phyloP scores from a whole-genome alignment of 2,113 vertebrate species.

The Petaurus breviceps region DNA sequence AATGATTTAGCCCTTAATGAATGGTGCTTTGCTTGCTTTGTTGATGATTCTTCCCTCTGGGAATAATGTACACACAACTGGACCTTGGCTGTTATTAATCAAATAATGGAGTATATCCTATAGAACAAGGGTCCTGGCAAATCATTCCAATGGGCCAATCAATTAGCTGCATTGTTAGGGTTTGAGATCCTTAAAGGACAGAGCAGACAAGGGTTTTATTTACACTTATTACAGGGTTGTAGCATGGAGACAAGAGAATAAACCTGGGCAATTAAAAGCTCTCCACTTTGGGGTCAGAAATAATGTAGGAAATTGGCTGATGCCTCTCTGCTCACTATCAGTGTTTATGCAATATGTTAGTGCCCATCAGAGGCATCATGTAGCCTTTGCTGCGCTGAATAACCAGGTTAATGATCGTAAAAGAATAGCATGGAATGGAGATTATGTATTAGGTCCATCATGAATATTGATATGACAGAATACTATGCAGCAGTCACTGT shows the following conservation, averaged over 20 bases:
- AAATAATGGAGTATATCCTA: background rate
- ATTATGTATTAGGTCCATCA: background rate
- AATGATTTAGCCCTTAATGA: background rate
- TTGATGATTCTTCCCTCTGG: background rate
- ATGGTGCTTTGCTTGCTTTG: background rate
- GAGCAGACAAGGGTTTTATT: background rate
- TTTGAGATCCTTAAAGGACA: background rate
- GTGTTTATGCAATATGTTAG: background rate
- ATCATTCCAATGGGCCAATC: background rate
- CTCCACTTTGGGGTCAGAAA: background rate
- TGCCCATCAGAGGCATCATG: background rate
- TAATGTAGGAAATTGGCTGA: background rate
- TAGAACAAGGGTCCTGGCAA: background rate
- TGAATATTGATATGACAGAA: background rate
- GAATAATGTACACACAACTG: background rate
- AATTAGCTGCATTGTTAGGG: background rate
- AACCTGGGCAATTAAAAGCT: background rate
- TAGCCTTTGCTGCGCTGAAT: background rate
- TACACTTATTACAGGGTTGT: background rate
- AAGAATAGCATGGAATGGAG: background rate
- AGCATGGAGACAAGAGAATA: background rate
- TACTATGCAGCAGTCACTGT: background rate
- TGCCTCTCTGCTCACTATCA: background rate
- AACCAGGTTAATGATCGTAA: background rate
- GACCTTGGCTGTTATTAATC: background rate